Conservation (phyloP, 92 coral and sea anemone genomes). For the Porites rus region DNA sequence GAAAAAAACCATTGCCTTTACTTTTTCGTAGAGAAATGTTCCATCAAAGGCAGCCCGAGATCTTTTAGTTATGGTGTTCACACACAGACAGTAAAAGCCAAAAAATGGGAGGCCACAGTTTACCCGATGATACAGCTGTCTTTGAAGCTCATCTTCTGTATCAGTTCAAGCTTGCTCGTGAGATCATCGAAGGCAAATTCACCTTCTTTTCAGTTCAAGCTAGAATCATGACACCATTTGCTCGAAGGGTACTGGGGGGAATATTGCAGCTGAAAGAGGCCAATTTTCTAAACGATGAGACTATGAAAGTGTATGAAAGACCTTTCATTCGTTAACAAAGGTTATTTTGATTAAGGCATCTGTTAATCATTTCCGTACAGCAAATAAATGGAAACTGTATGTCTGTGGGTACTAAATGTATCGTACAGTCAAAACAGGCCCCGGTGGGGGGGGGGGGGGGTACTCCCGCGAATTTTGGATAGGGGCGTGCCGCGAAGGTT, state of each 20-base stretch:
- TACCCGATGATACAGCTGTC: conserved; percentile 73
- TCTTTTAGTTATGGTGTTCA: conserved; percentile 83
- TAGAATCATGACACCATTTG: too few species aligned
- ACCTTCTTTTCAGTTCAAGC: background rate
- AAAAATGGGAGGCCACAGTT: conserved; percentile 77
- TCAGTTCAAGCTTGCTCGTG: conserved; percentile 69
- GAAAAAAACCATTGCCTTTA: conserved; percentile 27
- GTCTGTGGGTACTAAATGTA: too few species aligned
- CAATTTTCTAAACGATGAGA: background rate
- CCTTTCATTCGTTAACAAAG: background rate
- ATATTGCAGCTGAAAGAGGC: background rate
- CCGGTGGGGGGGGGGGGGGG: too few species aligned
- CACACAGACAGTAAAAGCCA: conserved; percentile 67
- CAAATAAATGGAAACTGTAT: too few species aligned
- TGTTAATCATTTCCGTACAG: too few species aligned
- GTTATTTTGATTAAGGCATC: too few species aligned
- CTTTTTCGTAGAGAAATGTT: conserved; percentile 62
- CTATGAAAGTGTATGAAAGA: background rate
- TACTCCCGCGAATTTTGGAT: too few species aligned
- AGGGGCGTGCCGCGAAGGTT: too few species aligned
- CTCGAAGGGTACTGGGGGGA: background rate
- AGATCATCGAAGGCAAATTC: conserved; percentile 6
- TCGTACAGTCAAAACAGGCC: too few species aligned
- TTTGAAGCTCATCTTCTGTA: conserved; percentile 71
- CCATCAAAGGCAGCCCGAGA: conserved; percentile 37